Evolutionary conservation across 1,140 invertebrate genomes (phyloP), one percentile per base, ranked within the genome.

Genomic region (Dendrolimus kikuchii): DNA sequence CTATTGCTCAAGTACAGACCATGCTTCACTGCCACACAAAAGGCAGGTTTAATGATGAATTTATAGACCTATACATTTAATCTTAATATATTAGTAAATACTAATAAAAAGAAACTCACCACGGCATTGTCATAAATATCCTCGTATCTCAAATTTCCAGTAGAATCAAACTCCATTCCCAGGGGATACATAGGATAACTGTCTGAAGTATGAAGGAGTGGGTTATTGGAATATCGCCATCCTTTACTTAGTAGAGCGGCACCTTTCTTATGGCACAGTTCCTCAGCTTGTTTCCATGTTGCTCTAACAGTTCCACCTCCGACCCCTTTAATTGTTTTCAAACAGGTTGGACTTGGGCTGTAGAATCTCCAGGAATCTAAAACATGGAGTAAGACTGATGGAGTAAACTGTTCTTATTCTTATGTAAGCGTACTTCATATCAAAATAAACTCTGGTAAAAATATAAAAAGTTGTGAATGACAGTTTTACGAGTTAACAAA

Each of bases 191-290:
- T 68, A 38, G 69, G 60, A 38, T 59, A 58, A 5, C 54, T 59
- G 0, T 53, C 59, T 5, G 60, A 57, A 2, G 56, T 52, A n/a
- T 62, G 58, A 38, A 86, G 68, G 36, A 71, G 51, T 4, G 72
- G 69, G 60, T 77, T 64, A 51, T 87, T 86, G 0, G 82, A 68
- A 53, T 82, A 87, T 41, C 76, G 59, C 77, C 86, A 88, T 5
- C 86, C 84, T 46, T 68, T 67, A 45, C 80, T 74, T 8, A 87
- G 45, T 6, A 88, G 55, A 2, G 71, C 65, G 0, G 75, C 79
- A 5, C 74, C 71, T 39, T 67, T 67, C 48, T 70, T 83, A 5
- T 57, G 57, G 55, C 87, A 88, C 38, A 84, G 47, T 0, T 76
- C 61, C 38, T 73, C 60, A 7, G 82, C 74, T 39, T 87, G 82